Base-by-base conservation (phyloP, 2,113 vertebrate genomes). In the Dicaeum eximium region DNA sequence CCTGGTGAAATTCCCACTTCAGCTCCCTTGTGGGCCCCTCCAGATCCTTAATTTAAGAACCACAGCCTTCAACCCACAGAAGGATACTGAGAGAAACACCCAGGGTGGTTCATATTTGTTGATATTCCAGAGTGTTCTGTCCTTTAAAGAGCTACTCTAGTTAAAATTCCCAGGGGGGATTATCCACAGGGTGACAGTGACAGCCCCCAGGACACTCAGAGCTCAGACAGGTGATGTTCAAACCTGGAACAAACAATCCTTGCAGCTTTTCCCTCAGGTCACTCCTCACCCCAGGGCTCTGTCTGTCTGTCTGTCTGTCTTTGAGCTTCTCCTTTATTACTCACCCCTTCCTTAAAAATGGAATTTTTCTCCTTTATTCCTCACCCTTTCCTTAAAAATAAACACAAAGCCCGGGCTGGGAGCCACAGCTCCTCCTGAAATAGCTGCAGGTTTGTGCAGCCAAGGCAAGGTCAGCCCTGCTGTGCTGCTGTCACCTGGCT, bases 241-340 rank as follows among this genome's bases (percentile, higher is more conserved):
- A n/a, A n/a, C n/a, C n/a, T n/a, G n/a, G n/a, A n/a, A 38, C 38
- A 18, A 64, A 21, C 28, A 7, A 22, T 11, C 37, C 51, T 37
- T 56, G 9, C 14, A 30, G 14, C 8, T 24, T 10, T 15, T 35
- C 30, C 40, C 77, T 15, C 7, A 2, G 30, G 19, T 40, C 47
- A 3, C 27, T 40, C 5, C 3, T 70, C 57, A 5, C 37, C 4
- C 44, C 38, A 0, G 4, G 56, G 4, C 4, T 50, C 20, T 21
- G 9, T 58, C 58, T 2, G 2, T 13, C 64, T 47, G 10, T 30
- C 30, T 6, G 10, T 58, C 58, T 2, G 2, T 13, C 64, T 47
- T 11, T 30, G 15, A 64, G 14, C 61, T 35, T 31, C 60, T 71
- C 50, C n/a, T 47, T 3, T 20, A 2, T 61, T 18, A 33, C 62